Percentiles rank a stretch among this genome's conserved stretches.
Conservation (phyloP, 2,888 invertebrate genomes). For the Cephus rjabovi region DNA sequence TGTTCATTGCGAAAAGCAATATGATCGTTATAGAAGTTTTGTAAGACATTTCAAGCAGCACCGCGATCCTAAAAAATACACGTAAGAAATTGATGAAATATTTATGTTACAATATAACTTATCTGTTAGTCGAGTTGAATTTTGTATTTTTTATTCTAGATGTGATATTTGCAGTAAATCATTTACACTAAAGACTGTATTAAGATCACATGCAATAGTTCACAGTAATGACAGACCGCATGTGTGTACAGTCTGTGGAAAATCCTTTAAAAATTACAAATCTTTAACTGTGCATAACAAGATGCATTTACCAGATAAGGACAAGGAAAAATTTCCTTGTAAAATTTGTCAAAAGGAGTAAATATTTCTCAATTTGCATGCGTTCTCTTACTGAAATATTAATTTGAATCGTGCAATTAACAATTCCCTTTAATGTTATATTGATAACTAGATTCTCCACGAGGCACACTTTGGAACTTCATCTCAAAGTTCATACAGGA, state of each 20-base stretch:
- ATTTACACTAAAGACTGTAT: conserved; percentile 45
- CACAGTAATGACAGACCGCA: conserved; percentile 48
- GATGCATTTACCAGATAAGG: conserved; percentile 46
- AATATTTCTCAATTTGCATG: conserved; percentile 25
- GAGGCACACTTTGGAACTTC: conserved; percentile 46
- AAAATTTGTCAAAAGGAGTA: conserved; percentile 47
- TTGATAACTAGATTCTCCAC: conserved; percentile 42
- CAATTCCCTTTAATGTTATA: neutral
- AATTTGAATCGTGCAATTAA: neutral
- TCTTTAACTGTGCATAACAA: conserved; percentile 47
- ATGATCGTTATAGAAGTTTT: conserved; percentile 47
- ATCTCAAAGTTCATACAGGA: conserved; percentile 53
- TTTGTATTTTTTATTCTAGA: conserved; percentile 27
- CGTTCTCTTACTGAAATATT: neutral
- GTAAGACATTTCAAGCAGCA: conserved; percentile 48
- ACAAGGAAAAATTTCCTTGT: conserved; percentile 45
- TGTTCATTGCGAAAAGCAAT: conserved; percentile 43
- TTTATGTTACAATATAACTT: neutral
- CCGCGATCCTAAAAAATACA: conserved; percentile 41
- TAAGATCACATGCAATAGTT: conserved; percentile 46
- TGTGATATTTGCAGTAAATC: conserved; percentile 52
- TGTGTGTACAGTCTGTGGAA: conserved; percentile 46
- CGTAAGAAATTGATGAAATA: conserved; percentile 29
- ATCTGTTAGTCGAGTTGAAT: conserved; percentile 3
- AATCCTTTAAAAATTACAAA: conserved; percentile 50